Conservation (phyloP, 2,888 invertebrate species). For the Leptinotarsa haldemani region DNA sequence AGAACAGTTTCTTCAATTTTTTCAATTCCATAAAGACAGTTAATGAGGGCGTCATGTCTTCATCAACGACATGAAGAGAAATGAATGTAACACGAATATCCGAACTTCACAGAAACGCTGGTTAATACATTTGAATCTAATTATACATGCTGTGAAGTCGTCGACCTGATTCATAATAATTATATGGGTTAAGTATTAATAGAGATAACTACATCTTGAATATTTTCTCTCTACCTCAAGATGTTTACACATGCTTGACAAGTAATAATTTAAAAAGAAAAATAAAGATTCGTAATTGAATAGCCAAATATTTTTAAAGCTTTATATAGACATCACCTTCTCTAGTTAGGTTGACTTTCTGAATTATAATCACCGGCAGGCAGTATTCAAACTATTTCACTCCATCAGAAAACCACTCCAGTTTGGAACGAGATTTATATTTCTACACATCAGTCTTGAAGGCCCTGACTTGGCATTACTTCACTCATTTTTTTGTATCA, state of each 20-base stretch:
- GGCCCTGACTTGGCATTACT: not conserved
- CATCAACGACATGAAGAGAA: not conserved
- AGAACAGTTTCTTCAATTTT: too few relatives aligned
- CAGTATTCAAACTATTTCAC: constrained; percentile 2
- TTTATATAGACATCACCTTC: constrained; percentile 13
- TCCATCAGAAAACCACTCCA: constrained; percentile 2
- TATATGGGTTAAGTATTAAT: constrained; percentile 48
- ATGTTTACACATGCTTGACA: constrained; percentile 35
- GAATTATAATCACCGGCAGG: constrained; percentile 2
- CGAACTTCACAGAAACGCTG: constrained; percentile 22
- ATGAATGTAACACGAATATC: not conserved
- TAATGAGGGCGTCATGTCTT: not conserved
- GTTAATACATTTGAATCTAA: constrained; percentile 41
- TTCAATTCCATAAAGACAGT: not conserved
- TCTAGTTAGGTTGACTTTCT: constrained; percentile 1
- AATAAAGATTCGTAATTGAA: constrained; percentile 28
- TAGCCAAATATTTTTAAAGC: constrained; percentile 26
- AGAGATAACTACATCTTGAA: constrained; percentile 40
- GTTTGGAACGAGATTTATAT: not conserved
- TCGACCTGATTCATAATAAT: constrained; percentile 47
- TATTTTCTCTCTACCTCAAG: constrained; percentile 27
- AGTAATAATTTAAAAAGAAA: constrained; percentile 31
- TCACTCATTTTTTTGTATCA: not conserved
- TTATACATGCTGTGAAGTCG: constrained; percentile 42
- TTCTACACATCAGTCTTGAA: too few relatives aligned